Evolutionary conservation across 64 coral and sea anemone species (phyloP).

Genomic region (Dendrophyllia cribrosa): DNA sequence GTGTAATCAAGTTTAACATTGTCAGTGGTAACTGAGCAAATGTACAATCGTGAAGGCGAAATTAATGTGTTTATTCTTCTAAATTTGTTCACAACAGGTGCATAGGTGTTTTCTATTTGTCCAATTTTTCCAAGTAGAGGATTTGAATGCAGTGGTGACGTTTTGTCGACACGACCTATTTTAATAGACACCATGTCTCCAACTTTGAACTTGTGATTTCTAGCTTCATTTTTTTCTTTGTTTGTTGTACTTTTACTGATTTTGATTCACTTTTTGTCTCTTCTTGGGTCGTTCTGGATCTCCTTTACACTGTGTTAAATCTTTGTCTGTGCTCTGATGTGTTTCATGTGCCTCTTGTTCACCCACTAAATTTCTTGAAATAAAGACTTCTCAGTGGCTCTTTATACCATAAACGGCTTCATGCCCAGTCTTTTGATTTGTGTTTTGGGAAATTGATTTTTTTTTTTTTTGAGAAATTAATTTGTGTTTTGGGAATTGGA

Average conservation of each 20-base stretch:
- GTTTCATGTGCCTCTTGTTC: background rate
- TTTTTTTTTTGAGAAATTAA: no score
- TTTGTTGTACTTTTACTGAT: background rate
- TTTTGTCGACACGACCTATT: background rate
- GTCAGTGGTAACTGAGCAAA: background rate
- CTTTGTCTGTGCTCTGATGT: no score
- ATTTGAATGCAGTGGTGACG: slow-evolving; percentile 4
- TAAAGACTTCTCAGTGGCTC: background rate
- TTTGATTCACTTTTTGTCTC: background rate
- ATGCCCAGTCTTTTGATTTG: no score
- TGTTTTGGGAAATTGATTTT: no score
- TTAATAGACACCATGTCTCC: background rate
- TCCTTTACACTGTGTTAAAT: background rate
- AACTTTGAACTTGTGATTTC: background rate
- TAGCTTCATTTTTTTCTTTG: background rate
- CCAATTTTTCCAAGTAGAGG: background rate
- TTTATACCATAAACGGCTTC: background rate
- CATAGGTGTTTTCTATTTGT: slow-evolving; percentile 6
- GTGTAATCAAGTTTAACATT: background rate
- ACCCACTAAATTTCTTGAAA: background rate
- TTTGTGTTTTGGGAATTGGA: no score
- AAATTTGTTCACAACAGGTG: background rate
- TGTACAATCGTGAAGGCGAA: background rate
- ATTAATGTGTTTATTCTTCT: background rate
- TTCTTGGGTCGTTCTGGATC: background rate